A percentile compares a stretch with the other conserved stretches of the same genome.
Evolutionary conservation across 2,797 vertebrate species (phyloP).

Genomic region (Betta splendens): DNA sequence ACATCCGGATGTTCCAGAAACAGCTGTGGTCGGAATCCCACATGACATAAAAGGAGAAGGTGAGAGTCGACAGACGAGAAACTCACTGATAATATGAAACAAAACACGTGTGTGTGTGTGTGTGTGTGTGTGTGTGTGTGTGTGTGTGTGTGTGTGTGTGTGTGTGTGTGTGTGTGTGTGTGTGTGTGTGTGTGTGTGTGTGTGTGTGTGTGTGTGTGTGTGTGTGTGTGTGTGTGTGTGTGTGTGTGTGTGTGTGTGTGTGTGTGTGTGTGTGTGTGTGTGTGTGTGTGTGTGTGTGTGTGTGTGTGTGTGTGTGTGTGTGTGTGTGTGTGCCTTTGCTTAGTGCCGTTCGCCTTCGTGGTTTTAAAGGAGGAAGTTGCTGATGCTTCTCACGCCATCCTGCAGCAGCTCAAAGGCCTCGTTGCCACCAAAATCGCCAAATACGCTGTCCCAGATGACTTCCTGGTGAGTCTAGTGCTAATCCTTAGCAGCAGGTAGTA

Average conservation of each 20-base stretch:
- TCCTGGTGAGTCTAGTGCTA: too few species aligned
- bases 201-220: neutral
- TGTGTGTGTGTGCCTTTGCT: constrained; percentile 12
- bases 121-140: neutral
- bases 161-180: neutral
- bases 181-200: too few species aligned
- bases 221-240: neutral
- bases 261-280: too few species aligned
- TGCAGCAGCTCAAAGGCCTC: constrained; percentile 76
- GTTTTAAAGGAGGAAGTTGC: constrained; percentile 83
- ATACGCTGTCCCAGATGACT: constrained; percentile 90
- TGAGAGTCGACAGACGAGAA: constrained; percentile 59
- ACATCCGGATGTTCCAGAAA: constrained; percentile 90
- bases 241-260: neutral
- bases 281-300: neutral
- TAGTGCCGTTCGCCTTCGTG: constrained; percentile 92
- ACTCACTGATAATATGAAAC: neutral
- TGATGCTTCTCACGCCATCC: constrained; percentile 51
- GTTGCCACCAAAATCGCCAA: constrained; percentile 91
- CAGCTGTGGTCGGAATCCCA: constrained; percentile 88
- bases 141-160: neutral
- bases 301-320: constrained; percentile 1
- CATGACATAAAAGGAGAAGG: constrained; percentile 94
- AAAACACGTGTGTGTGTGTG: neutral
- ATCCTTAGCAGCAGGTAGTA: too few species aligned